A percentile compares a stretch with the other conserved stretches of the same genome.
phyloP scores from a whole-genome alignment of 2,113 vertebrate species.

The Dipodomys merriami region DNA sequence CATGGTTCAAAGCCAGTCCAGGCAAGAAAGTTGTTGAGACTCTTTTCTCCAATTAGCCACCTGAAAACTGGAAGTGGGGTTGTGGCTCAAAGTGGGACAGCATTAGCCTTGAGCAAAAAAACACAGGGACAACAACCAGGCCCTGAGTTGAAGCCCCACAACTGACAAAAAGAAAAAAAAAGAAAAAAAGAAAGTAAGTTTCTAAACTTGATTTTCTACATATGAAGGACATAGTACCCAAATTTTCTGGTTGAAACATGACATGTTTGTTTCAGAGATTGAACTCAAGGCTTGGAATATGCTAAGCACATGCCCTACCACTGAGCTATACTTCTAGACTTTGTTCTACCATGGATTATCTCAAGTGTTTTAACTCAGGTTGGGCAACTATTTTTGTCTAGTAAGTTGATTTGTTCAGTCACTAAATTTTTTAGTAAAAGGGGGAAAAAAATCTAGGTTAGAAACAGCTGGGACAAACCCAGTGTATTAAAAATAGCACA shows the following conservation, averaged over 20 bases:
- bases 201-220: slow-evolving; percentile 13
- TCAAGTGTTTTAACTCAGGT: background rate
- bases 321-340: background rate
- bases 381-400: slow-evolving; percentile 17
- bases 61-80: no score
- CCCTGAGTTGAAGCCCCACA: no score
- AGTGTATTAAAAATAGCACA: slow-evolving; percentile 53
- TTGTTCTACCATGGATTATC: background rate
- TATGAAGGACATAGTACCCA: background rate
- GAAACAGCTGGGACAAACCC: slow-evolving; percentile 18
- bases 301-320: background rate
- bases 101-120: no score
- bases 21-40: no score
- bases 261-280: background rate
- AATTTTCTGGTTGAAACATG: background rate
- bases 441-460: slow-evolving; percentile 48
- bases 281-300: background rate
- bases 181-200: background rate
- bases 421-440: slow-evolving; percentile 5
- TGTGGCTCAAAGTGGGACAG: no score
- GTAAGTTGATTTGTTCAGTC: slow-evolving; percentile 41
- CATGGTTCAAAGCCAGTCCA: no score
- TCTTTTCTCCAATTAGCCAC: no score
- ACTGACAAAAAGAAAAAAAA: no score
- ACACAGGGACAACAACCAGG: no score